These are phyloP conservation scores for Ephialtes manifestator DNA, from an alignment of 2,888 invertebrate species.

Conservation along the genomic window DNA sequence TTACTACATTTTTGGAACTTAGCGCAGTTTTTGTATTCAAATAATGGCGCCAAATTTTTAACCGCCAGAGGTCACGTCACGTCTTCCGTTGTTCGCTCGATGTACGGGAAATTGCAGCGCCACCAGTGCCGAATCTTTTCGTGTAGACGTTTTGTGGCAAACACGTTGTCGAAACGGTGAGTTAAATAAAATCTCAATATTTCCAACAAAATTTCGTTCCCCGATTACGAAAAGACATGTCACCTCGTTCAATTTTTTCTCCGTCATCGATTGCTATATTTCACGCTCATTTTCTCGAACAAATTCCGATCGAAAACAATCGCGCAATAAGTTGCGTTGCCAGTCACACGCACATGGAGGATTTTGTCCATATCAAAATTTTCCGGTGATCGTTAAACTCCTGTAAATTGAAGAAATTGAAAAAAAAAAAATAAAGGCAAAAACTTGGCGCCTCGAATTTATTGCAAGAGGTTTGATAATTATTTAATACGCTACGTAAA, in stretches of 20 bases:
- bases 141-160: constrained; percentile 78
- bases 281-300: constrained; percentile 23
- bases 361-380: constrained; percentile 71
- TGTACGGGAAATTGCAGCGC: constrained; percentile 71
- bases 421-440: constrained; percentile 34
- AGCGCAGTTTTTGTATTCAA: too few species aligned
- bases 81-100: constrained; percentile 3
- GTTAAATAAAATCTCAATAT: constrained; percentile 67
- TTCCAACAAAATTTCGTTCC: neutral
- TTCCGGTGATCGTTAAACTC: constrained; percentile 57
- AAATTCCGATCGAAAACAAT: constrained; percentile 58
- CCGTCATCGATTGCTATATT: neutral
- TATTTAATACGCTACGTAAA: neutral
- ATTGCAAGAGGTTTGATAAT: neutral
- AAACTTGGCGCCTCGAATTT: neutral
- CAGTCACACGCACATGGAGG: constrained; percentile 70
- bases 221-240: neutral
- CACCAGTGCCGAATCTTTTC: constrained; percentile 71
- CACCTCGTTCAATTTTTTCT: neutral
- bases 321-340: constrained; percentile 71
- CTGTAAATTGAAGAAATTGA: neutral
- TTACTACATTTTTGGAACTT: too few species aligned
- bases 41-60: constrained; percentile 1
- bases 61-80: constrained; percentile 20
- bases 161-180: constrained; percentile 84